Conservation (phyloP, 2,113 vertebrate species). For the Eulacestoma nigropectus region DNA sequence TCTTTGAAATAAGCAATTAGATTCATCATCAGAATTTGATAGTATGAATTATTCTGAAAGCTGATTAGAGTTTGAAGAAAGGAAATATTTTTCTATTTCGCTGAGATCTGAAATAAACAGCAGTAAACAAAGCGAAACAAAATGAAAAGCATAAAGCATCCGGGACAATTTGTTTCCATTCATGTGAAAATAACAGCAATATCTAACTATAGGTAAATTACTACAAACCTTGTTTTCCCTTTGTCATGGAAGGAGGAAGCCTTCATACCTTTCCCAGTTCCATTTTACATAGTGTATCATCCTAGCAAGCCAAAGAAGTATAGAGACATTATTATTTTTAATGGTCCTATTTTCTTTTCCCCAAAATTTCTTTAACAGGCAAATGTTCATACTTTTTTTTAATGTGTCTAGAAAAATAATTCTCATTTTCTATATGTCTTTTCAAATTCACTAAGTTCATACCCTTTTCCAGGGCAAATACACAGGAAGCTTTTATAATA, state of each 20-base stretch:
- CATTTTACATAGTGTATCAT: neutral
- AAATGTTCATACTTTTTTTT: neutral
- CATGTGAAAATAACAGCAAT: neutral
- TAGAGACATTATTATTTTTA: neutral
- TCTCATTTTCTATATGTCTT: neutral
- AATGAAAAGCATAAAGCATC: neutral
- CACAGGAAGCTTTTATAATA: neutral
- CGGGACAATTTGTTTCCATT: neutral
- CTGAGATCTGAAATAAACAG: neutral
- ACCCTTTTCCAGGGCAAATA: neutral
- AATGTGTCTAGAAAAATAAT: neutral
- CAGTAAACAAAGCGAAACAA: neutral
- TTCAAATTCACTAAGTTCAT: neutral
- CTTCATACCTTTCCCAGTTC: neutral
- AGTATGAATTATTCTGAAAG: neutral
- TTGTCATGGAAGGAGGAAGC: neutral
- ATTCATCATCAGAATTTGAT: neutral
- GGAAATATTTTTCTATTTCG: neutral
- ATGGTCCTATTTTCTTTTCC: neutral
- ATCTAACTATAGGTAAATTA: neutral
- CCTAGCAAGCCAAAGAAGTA: neutral
- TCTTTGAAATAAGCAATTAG: neutral
- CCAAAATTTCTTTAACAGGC: neutral
- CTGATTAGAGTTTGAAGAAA: neutral
- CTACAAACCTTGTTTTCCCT: neutral